phyloP scores from a whole-genome alignment of 2,113 vertebrate species.

The Pterocles orientalis region DNA sequence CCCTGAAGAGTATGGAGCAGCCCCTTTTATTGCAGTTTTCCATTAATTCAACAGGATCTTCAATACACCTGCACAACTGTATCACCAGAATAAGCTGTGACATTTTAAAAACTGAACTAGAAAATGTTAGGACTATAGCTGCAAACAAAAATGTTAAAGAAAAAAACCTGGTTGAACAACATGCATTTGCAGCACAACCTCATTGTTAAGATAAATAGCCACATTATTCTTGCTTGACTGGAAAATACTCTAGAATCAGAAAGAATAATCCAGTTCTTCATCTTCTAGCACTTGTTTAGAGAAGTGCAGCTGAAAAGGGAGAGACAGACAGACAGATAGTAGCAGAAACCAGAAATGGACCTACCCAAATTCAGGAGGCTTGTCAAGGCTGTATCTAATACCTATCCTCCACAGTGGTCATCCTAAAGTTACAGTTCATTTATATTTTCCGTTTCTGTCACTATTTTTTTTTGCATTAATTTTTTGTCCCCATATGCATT shows the following conservation, averaged over 20 bases:
- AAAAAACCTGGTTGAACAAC: background rate
- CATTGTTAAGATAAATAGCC: background rate
- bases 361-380: background rate
- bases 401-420: background rate
- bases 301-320: background rate
- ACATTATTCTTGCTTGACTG: background rate
- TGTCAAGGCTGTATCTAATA: background rate
- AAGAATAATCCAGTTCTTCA: background rate
- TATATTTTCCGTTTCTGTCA: background rate
- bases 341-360: background rate
- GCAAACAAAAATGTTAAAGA: background rate
- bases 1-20: background rate
- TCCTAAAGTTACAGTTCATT: background rate
- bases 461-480: background rate
- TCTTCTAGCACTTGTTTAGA: background rate
- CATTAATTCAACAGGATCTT: background rate
- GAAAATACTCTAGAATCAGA: background rate
- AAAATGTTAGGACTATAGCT: background rate
- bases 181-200: background rate
- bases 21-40: background rate
- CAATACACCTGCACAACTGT: background rate
- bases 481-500: background rate
- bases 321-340: background rate
- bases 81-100: background rate
- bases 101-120: background rate